A percentile compares a stretch with the other conserved stretches of the same genome.
Conservation (phyloP, 2,797 vertebrate species). For the Smutsia temminckii region DNA sequence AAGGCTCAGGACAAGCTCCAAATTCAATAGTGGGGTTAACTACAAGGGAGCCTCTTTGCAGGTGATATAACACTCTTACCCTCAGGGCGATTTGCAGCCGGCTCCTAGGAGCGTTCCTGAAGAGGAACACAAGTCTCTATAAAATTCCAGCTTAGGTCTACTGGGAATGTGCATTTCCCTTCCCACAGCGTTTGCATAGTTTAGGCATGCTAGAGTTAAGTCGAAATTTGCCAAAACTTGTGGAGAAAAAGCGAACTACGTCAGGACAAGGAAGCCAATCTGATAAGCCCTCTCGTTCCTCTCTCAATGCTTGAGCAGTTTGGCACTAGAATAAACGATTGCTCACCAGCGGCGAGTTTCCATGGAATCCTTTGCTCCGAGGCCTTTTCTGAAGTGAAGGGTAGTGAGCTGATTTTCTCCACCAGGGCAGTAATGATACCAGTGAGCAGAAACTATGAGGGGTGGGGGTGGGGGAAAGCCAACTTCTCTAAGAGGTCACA, state of each 20-base stretch:
- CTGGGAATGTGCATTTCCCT: neutral
- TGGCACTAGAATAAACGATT: neutral
- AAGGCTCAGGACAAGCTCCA: constrained; percentile 22
- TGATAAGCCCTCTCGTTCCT: constrained; percentile 22
- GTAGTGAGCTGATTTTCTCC: constrained; percentile 3
- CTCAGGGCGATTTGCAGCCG: neutral
- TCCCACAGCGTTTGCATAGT: neutral
- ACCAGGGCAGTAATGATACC: neutral
- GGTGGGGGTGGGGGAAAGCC: neutral
- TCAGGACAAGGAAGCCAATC: neutral
- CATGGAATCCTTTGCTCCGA: neutral
- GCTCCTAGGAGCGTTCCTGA: neutral
- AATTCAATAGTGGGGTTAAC: constrained; percentile 16
- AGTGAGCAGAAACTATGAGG: neutral
- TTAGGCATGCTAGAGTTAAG: neutral
- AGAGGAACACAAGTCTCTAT: neutral
- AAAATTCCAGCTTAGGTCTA: neutral
- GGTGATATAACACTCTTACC: neutral
- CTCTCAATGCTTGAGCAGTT: neutral
- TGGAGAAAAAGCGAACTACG: constrained; percentile 12
- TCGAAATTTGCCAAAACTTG: constrained; percentile 30
- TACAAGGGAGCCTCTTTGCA: neutral
- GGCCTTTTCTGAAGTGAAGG: neutral
- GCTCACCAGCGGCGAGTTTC: neutral
- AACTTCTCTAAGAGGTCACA: constrained; percentile 35